Percentiles rank a stretch among this genome's conserved stretches.
These are phyloP conservation scores for Amazona guildingii DNA, from an alignment of 2,113 vertebrate genomes.

Conservation along the genomic window DNA sequence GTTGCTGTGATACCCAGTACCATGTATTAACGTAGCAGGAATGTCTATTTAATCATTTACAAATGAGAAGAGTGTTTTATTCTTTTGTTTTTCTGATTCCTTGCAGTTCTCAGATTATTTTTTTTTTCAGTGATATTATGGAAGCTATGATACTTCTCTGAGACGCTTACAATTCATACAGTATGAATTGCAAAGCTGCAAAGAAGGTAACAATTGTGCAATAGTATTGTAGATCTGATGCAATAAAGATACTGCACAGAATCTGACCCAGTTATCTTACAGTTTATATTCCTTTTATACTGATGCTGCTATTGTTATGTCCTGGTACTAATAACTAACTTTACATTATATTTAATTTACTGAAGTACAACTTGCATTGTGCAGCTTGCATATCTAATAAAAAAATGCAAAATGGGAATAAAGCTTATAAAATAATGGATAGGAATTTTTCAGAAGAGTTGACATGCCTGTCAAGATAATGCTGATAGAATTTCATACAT, in stretches of 20 bases:
- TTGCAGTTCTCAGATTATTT: conserved; percentile 15
- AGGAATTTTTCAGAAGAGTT: conserved; percentile 29
- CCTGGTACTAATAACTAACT: neutral
- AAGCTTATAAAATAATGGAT: neutral
- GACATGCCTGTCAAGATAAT: conserved; percentile 46
- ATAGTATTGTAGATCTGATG: neutral
- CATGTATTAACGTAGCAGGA: conserved; percentile 5
- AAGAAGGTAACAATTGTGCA: conserved; percentile 8
- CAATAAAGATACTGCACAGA: conserved; percentile 26
- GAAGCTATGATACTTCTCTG: conserved; percentile 26
- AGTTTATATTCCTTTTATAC: neutral
- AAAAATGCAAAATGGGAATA: conserved; percentile 15
- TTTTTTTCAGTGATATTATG: conserved; percentile 8
- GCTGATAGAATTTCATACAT: conserved; percentile 48
- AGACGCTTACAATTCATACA: neutral
- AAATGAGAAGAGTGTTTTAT: conserved; percentile 4
- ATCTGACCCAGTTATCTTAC: conserved; percentile 19
- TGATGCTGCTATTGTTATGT: neutral
- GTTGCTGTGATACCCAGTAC: neutral
- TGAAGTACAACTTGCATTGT: neutral
- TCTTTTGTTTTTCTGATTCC: conserved; percentile 12
- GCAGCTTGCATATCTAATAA: neutral
- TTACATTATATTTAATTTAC: neutral
- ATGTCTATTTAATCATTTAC: conserved; percentile 29
- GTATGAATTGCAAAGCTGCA: conserved; percentile 15